phyloP scores from a whole-genome alignment of 2,113 vertebrate species.

The Morone chrysops region DNA sequence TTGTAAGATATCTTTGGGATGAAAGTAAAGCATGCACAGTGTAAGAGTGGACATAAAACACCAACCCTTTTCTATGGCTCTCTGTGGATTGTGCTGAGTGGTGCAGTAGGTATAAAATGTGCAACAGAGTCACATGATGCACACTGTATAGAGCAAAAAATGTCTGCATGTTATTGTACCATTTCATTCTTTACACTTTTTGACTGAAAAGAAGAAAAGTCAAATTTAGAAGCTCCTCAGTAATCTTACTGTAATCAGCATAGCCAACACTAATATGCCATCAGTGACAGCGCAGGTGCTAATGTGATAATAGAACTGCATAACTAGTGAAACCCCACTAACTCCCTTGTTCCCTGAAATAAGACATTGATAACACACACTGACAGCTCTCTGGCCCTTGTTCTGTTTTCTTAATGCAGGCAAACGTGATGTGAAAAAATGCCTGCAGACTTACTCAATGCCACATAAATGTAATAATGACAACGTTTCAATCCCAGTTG shows the following conservation, averaged over 20 bases:
- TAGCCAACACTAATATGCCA: not conserved
- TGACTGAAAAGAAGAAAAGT: not conserved
- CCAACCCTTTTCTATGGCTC: not conserved
- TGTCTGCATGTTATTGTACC: not conserved
- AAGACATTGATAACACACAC: not conserved
- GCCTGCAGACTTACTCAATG: no score
- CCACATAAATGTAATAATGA: no score
- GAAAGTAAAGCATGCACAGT: not conserved
- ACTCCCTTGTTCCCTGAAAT: not conserved
- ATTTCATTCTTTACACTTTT: not conserved
- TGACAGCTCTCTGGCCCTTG: not conserved
- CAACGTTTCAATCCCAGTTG: no score
- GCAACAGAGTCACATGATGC: not conserved
- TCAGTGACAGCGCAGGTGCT: not conserved
- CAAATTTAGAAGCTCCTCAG: not conserved
- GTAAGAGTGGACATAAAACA: not conserved
- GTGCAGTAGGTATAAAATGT: conserved; percentile 9
- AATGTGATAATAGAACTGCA: not conserved
- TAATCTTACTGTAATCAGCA: not conserved
- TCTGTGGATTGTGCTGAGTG: conserved; percentile 14
- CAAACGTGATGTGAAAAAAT: no score
- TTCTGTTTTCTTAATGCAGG: not conserved
- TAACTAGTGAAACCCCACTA: not conserved
- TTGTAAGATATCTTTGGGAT: not conserved
- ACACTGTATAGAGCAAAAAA: not conserved